A percentile compares a stretch with the other conserved stretches of the same genome.
phyloP scores from a whole-genome alignment of 1,140 invertebrate species.

The Bombus terrestris region DNA sequence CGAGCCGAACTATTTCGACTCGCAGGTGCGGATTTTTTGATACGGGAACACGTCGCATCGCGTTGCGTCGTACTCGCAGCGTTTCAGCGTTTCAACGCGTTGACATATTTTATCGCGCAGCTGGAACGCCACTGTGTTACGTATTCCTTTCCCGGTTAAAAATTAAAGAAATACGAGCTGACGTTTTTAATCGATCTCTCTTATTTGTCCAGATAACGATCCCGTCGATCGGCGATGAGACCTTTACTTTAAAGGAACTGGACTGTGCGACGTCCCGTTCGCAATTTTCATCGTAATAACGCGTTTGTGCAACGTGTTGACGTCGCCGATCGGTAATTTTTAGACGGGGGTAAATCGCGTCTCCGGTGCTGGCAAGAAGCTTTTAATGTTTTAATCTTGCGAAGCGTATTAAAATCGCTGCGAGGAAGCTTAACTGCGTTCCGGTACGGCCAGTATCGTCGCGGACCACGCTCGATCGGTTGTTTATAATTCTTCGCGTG shows the following conservation, averaged over 20 bases:
- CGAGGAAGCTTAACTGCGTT: background rate
- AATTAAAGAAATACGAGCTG: background rate
- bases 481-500: conserved; percentile 60
- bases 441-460: background rate
- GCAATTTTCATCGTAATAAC: conserved; percentile 32
- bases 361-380: background rate
- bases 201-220: background rate
- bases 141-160: conserved; percentile 44
- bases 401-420: conserved; percentile 25
- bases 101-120: conserved; percentile 57
- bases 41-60: conserved; percentile 30
- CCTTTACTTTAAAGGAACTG: background rate
- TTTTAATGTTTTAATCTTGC: conserved; percentile 43
- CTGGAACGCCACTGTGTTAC: conserved; percentile 30
- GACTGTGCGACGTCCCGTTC: background rate
- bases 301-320: background rate
- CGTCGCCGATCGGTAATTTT: conserved; percentile 1
- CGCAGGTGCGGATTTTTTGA: conserved; percentile 62
- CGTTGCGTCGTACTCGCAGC: too few relatives aligned
- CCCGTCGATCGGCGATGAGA: background rate
- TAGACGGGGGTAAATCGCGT: background rate
- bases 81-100: too few relatives aligned
- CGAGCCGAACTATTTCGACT: conserved; percentile 44
- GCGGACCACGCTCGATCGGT: conserved; percentile 30
- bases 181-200: conserved; percentile 51